Base-by-base conservation (phyloP, 1,140 invertebrate species). In the Diabrotica virgifera region DNA sequence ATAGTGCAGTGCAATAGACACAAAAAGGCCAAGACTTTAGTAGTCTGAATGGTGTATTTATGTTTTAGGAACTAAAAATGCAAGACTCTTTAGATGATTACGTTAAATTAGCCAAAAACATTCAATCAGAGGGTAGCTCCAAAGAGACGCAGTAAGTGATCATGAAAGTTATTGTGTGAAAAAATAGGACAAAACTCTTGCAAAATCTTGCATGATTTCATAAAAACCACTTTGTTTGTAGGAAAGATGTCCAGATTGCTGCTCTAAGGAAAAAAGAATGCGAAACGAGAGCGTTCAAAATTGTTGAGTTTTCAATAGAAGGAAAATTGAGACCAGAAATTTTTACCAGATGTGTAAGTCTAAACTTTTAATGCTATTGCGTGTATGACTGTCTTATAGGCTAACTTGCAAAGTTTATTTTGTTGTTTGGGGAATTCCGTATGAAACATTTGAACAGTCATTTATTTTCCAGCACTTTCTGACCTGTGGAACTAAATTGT, bases 221-320 rank as follows among this genome's bases (percentile, higher is more conserved):
- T 6, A 8, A 55, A 13, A 14, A 5, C 0, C 10, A 10, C 53
- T 35, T 11, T 35, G 11, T 12, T 71, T 71, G 24, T 64, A 77
- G 76, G 6, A 67, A 76, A 54, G 71, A 74, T 57, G 63, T 72
- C 58, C 53, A 70, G 51, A 66, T 67, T 36, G 74, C 73, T 13
- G 65, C 72, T 10, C 70, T 75, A 66, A 64, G 64, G n/a, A 76
- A 76, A 66, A 72, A 76, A 64, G 69, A 74, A 69, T 74, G 72
- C 63, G 74, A 78, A 24, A 59, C 60, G 12, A 62, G 70, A 67
- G 76, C 77, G 14, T 67, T 77, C 58, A 75, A 72, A 68, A 73
- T 78, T 58, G 72, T 78, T 7, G 70, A 77, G 51, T 76, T 78
- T 65, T 69, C 73, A 36, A 76, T 78, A 55, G 76, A 77, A 64